These are phyloP conservation scores for Dryomyza anilis DNA, from an alignment of 2,888 invertebrate genomes.

Conservation along the genomic window DNA sequence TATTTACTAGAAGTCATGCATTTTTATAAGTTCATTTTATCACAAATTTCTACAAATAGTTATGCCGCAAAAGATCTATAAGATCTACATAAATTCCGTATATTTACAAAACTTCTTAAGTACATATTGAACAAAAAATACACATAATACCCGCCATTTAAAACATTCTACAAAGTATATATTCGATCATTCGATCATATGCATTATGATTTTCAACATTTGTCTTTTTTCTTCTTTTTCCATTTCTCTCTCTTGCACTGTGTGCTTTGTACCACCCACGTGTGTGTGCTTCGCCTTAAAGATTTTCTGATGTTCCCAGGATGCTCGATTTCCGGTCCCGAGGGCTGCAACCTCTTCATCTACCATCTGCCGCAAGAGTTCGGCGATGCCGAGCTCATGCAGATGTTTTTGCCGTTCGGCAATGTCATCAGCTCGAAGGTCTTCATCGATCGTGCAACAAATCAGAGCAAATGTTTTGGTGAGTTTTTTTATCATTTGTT, in stretches of 20 bases:
- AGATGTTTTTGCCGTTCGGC: constrained; percentile 99
- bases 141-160: not conserved
- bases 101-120: no score
- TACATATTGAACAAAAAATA: no score
- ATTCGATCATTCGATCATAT: constrained; percentile 6
- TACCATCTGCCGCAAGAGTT: constrained; percentile 99
- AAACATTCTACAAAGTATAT: not conserved
- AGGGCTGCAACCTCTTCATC: constrained; percentile 99
- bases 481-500: constrained; percentile 63
- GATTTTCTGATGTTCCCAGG: constrained; percentile 79
- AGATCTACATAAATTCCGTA: no score
- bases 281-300: no score
- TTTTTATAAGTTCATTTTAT: no score
- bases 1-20: no score
- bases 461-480: constrained; percentile 99
- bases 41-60: no score
- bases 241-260: constrained; percentile 54
- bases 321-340: constrained; percentile 96
- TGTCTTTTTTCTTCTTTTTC: constrained; percentile 31
- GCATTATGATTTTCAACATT: constrained; percentile 26
- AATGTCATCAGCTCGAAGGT: constrained; percentile 99
- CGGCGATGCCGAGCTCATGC: constrained; percentile 98
- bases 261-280: no score
- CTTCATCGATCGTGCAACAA: constrained; percentile 99
- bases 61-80: no score